These are phyloP conservation scores for Drosophila mayaguana DNA, from an alignment of 2,888 invertebrate species.

Conservation along the genomic window DNA sequence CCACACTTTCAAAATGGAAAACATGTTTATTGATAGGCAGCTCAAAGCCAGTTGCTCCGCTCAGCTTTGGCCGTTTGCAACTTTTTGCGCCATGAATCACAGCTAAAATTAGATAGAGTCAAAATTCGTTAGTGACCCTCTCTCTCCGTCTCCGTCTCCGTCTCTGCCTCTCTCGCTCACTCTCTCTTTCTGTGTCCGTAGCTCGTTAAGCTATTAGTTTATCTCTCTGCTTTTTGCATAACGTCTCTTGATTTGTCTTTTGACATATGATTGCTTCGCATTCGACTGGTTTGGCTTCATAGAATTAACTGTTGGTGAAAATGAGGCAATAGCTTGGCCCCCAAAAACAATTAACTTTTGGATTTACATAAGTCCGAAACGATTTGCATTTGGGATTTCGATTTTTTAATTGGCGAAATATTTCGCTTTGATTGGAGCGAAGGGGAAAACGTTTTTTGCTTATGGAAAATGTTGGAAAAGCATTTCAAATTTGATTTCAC, in stretches of 20 bases:
- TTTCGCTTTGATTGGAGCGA: constrained; percentile 57
- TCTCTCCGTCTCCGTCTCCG: neutral
- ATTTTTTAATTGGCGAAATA: constrained; percentile 48
- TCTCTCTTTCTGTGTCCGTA: constrained; percentile 1
- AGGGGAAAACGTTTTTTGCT: constrained; percentile 55
- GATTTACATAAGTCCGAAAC: constrained; percentile 64
- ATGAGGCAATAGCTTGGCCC: constrained; percentile 59
- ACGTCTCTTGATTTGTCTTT: constrained; percentile 36
- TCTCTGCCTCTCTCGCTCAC: neutral
- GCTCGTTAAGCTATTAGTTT: constrained; percentile 19
- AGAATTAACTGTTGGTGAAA: constrained; percentile 63
- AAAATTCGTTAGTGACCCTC: constrained; percentile 28
- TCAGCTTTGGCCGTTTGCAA: constrained; percentile 47
- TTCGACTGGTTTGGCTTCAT: constrained; percentile 29
- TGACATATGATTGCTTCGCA: constrained; percentile 25
- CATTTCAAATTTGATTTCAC: constrained; percentile 7
- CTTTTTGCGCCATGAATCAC: constrained; percentile 67
- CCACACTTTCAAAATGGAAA: constrained; percentile 64
- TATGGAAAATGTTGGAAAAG: constrained; percentile 34
- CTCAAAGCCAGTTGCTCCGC: constrained; percentile 35
- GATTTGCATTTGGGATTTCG: constrained; percentile 29
- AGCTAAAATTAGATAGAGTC: constrained; percentile 70
- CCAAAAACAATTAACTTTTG: constrained; percentile 47
- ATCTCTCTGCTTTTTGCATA: constrained; percentile 62
- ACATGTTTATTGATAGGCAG: constrained; percentile 68